phyloP scores from a whole-genome alignment of 2,113 vertebrate genomes.

The Callocephalon fimbriatum region DNA sequence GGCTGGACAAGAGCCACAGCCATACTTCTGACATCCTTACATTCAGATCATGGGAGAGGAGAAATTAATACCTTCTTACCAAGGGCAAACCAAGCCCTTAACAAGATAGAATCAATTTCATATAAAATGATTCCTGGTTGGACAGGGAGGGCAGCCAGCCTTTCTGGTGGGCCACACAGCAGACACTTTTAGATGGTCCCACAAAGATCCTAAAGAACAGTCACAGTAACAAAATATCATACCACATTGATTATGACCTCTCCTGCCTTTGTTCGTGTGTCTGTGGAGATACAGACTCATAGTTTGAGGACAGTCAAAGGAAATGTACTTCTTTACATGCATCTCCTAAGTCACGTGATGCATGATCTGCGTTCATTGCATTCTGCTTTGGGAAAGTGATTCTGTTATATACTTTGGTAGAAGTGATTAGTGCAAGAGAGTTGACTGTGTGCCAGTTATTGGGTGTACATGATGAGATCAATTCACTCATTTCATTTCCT shows the following conservation, averaged over 20 bases:
- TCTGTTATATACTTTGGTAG: neutral
- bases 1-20: neutral
- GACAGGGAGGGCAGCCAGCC: neutral
- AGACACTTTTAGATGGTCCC: neutral
- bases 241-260: fast-evolving
- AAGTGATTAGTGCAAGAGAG: neutral
- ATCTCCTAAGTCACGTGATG: neutral
- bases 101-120: neutral
- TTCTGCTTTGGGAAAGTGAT: neutral
- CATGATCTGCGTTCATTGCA: neutral
- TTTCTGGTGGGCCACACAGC: fast-evolving
- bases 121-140: neutral
- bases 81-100: neutral
- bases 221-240: fast-evolving
- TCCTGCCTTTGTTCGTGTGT: fast-evolving
- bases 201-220: neutral
- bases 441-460: neutral
- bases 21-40: fast-evolving
- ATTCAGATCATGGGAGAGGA: neutral
- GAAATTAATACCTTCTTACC: neutral
- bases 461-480: neutral
- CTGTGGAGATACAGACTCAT: neutral
- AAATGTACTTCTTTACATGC: neutral
- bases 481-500: neutral
- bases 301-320: neutral